Conservation (phyloP, 64 coral and sea anemone species). For the Porites lutea region DNA sequence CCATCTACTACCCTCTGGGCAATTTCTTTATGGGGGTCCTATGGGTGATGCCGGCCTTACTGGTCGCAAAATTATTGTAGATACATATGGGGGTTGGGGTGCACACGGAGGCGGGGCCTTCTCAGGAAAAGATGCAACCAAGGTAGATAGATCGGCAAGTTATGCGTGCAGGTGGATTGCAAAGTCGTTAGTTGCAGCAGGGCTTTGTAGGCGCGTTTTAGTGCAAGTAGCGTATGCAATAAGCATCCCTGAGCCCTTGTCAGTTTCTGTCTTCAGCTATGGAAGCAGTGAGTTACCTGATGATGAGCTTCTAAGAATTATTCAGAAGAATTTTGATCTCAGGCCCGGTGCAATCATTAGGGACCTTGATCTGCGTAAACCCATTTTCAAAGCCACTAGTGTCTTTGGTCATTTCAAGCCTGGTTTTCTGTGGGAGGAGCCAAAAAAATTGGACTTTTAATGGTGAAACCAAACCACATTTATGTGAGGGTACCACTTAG, state of each 20-base stretch:
- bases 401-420: slow-evolving; percentile 95
- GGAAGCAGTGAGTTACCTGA: slow-evolving; percentile 78
- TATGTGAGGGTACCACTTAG: not conserved
- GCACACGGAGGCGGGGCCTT: slow-evolving; percentile 94
- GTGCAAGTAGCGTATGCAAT: slow-evolving; percentile 92
- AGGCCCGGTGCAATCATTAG: slow-evolving; percentile 86
- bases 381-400: slow-evolving; percentile 87
- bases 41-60: slow-evolving; percentile 85
- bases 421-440: slow-evolving; percentile 83
- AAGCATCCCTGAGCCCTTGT: slow-evolving; percentile 80
- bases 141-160: slow-evolving; percentile 91
- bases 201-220: slow-evolving; percentile 71
- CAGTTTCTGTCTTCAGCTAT: slow-evolving; percentile 92
- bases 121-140: slow-evolving; percentile 93
- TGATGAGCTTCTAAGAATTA: slow-evolving; percentile 76
- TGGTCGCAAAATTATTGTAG: slow-evolving; percentile 93
- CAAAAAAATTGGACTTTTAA: slow-evolving; percentile 76
- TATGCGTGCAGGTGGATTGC: slow-evolving; percentile 94
- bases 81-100: slow-evolving; percentile 96
- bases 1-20: slow-evolving; percentile 82
- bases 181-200: slow-evolving; percentile 90
- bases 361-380: slow-evolving; percentile 84
- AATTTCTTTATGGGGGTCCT: slow-evolving; percentile 80
- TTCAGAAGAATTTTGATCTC: slow-evolving; percentile 91
- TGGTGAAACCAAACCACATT: not conserved